A percentile compares a stretch with the other conserved stretches of the same genome.
Conservation (phyloP, 2,113 vertebrate species). For the Alligator mississippiensis region DNA sequence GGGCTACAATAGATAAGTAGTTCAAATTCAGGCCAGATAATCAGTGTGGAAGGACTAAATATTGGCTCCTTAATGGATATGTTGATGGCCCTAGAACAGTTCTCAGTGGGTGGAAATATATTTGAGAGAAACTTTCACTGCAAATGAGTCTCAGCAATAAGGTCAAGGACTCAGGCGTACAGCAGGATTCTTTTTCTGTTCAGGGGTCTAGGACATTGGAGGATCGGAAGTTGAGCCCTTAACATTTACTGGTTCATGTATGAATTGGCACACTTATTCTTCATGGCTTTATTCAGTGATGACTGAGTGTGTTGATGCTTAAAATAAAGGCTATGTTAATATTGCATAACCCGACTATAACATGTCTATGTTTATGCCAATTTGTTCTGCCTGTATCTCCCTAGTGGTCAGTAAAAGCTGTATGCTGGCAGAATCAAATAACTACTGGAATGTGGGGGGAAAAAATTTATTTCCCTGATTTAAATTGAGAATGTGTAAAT, state of each 20-base stretch:
- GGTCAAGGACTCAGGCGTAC: neutral
- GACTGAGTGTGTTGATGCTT: neutral
- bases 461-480: neutral
- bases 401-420: neutral
- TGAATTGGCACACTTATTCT: neutral
- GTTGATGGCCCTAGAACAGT: too few relatives aligned
- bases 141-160: neutral
- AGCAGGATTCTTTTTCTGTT: neutral
- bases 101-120: too few relatives aligned
- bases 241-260: neutral
- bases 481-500: neutral
- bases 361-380: neutral
- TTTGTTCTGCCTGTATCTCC: neutral
- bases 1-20: neutral
- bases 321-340: neutral
- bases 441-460: neutral
- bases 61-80: too few relatives aligned
- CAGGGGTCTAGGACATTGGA: neutral
- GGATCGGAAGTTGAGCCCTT: neutral
- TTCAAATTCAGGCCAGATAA: neutral
- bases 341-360: neutral
- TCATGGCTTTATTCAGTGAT: neutral
- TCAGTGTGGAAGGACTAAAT: neutral
- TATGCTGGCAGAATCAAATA: neutral
- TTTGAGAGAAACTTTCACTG: neutral